Conservation (phyloP, 2,797 vertebrate genomes). For the Thunnus albacares region DNA sequence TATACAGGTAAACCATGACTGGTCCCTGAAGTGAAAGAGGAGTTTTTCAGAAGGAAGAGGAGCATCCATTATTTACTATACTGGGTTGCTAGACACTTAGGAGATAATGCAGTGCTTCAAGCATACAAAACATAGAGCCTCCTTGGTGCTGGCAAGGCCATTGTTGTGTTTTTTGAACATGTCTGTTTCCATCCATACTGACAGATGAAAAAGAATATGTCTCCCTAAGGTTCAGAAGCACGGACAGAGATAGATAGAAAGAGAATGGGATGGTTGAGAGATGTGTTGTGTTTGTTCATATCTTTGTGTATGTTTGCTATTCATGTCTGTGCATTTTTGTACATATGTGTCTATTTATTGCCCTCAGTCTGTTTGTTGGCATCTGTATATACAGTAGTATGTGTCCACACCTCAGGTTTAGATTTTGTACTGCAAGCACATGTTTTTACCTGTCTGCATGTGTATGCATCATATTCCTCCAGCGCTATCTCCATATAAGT, state of each 20-base stretch:
- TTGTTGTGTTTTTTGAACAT: conserved; percentile 82
- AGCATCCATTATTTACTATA: conserved; percentile 85
- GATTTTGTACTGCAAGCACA: conserved; percentile 22
- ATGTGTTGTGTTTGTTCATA: conserved; percentile 60
- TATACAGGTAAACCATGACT: conserved; percentile 84
- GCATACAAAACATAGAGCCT: conserved; percentile 82
- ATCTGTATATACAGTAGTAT: conserved; percentile 25
- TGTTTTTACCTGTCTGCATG: conserved; percentile 27
- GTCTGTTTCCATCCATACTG: conserved; percentile 82
- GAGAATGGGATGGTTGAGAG: conserved; percentile 43
- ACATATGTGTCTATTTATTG: conserved; percentile 44
- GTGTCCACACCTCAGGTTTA: conserved; percentile 21
- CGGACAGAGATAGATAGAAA: conserved; percentile 64
- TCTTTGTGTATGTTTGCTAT: conserved; percentile 44
- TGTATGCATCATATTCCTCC: conserved; percentile 31
- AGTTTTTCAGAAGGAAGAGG: conserved; percentile 73
- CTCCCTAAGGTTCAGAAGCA: conserved; percentile 77
- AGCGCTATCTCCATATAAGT: conserved; percentile 28
- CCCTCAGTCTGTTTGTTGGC: conserved; percentile 37
- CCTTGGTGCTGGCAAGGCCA: conserved; percentile 73
- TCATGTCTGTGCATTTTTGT: conserved; percentile 50
- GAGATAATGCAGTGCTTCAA: conserved; percentile 85
- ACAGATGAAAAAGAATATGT: conserved; percentile 84
- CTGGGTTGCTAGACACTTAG: conserved; percentile 82
- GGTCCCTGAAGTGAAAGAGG: conserved; percentile 80